Base-by-base conservation (phyloP, 2,113 vertebrate species). In the Hypanus sabinus region DNA sequence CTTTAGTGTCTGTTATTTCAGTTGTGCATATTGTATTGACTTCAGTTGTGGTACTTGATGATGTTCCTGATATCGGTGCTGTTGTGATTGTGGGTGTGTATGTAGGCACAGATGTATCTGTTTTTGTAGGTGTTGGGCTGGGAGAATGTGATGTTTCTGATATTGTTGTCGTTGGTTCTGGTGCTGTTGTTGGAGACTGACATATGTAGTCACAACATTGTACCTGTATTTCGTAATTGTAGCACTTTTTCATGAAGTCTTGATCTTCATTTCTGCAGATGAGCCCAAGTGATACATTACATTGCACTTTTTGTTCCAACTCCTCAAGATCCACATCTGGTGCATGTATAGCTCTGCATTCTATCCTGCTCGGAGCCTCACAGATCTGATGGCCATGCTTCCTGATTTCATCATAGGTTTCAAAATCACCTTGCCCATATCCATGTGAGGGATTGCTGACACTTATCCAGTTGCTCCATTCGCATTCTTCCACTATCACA, bases 401-500 rank as follows among this genome's bases (percentile, higher is more conserved):
- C 38, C 55, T 93, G 38, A 93, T 93, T 75, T 73, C 73, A 55
- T 93, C 70, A 24, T 93, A 93, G 2, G 91, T 93, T 75, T 93
- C 91, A 75, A 55, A 55, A 93, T 93, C 91, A 6, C 91, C 91
- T 93, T 46, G 68, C 5, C 0, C 24, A 30, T 24, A 1, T 3
- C 70, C 24, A 55, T 38, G 12, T 33, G 14, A 14, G 2, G 91
- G 91, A 14, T 10, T 55, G 70, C 24, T 75, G 16, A 93, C 70
- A 93, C 91, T 93, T 71, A 93, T 93, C 91, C 91, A 93, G 3
- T 73, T 6, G 10, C 68, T 75, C 91, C 91, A 93, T 24, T 73
- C 70, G 0, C 91, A 93, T 93, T 93, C 36, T 55, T 93, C 68
- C 91, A 75, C 68, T 38, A 75, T 93, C 70, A 93, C 91, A 93